Percentiles rank a stretch among this genome's conserved stretches.
Conservation (phyloP, 2,113 vertebrate genomes). For the Phasianus colchicus region DNA sequence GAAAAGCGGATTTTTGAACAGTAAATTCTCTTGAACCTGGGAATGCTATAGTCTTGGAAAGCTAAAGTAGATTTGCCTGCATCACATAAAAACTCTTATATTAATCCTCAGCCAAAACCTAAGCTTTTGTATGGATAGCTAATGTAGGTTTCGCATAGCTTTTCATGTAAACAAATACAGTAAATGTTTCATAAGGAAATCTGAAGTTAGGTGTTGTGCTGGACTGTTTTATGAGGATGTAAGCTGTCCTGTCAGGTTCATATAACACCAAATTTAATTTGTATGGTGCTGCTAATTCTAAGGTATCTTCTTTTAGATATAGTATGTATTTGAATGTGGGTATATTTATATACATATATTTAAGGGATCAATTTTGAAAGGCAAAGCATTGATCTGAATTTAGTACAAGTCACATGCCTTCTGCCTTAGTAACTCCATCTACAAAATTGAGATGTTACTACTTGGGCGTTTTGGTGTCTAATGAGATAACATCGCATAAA, state of each 20-base stretch:
- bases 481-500: too few species aligned
- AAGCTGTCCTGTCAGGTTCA: neutral
- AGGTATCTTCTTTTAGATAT: fast-evolving
- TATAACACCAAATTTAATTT: neutral
- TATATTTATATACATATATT: fast-evolving
- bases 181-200: neutral
- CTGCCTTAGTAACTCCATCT: neutral
- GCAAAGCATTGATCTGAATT: neutral
- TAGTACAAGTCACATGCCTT: neutral
- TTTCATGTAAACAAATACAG: neutral
- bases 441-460: neutral
- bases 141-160: neutral
- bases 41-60: neutral
- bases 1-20: conserved; percentile 47
- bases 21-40: conserved; percentile 34
- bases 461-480: neutral
- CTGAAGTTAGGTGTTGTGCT: neutral
- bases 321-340: fast-evolving
- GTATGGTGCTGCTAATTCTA: neutral
- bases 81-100: conserved; percentile 14
- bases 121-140: conserved; percentile 24
- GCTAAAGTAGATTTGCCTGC: conserved; percentile 59
- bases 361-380: neutral
- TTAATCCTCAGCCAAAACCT: conserved; percentile 45
- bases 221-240: neutral